Conservation (phyloP, 2,113 vertebrate genomes). For the Sphaerodactylus townsendi region DNA sequence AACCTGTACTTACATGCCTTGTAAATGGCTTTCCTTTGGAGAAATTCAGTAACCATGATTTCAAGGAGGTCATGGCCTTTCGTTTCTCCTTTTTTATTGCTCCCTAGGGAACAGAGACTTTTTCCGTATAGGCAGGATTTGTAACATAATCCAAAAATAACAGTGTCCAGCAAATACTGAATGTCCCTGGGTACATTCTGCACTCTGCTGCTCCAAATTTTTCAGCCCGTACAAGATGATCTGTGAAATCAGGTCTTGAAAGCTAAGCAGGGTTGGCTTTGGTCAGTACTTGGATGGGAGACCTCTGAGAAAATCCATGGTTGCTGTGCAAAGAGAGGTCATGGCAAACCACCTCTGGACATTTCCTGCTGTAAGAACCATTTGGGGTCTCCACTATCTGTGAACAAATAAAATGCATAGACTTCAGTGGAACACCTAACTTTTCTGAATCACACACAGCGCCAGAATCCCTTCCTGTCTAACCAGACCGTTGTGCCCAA, state of each 20-base stretch:
- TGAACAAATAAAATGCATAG: too few species aligned
- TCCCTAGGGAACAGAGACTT: constrained; percentile 32
- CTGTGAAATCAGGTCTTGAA: neutral
- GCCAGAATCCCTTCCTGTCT: neutral
- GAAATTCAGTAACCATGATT: constrained; percentile 56
- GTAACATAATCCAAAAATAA: constrained; percentile 75
- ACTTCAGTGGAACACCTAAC: neutral
- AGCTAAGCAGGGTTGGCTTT: too few species aligned
- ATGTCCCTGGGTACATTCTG: neutral
- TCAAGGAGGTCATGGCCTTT: constrained; percentile 68
- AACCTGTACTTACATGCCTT: constrained; percentile 39
- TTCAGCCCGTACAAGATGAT: neutral
- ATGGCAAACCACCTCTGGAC: too few species aligned
- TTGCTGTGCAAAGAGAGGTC: too few species aligned
- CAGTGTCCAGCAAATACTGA: constrained; percentile 14
- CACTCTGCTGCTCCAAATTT: neutral
- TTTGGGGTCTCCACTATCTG: too few species aligned
- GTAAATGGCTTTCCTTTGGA: constrained; percentile 42
- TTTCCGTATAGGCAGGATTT: constrained; percentile 57
- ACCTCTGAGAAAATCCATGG: too few species aligned
- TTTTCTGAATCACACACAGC: neutral
- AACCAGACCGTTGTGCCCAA: neutral
- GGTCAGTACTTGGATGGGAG: too few species aligned
- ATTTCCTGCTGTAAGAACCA: too few species aligned
- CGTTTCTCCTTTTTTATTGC: constrained; percentile 47